Conservation (phyloP, 2,888 invertebrate genomes). For the Cosmopolites sordidus region DNA sequence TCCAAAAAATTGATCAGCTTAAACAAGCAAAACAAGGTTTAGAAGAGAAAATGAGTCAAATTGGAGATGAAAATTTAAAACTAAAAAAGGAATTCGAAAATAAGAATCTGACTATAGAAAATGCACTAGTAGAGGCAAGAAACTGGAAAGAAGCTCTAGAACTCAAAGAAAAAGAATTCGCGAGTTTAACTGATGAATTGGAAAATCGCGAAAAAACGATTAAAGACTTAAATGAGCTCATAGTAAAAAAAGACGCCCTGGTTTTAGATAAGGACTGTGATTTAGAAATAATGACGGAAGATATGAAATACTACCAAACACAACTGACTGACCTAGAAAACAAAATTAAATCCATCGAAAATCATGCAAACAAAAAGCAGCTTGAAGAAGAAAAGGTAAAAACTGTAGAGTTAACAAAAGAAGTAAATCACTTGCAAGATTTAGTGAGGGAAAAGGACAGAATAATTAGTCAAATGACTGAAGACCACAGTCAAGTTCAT, state of each 20-base stretch:
- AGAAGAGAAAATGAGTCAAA: conserved; percentile 51
- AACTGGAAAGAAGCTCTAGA: not conserved
- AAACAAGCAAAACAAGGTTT: conserved; percentile 50
- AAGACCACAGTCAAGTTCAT: conserved; percentile 54
- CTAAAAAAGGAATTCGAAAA: conserved; percentile 30
- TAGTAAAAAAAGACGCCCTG: conserved; percentile 32
- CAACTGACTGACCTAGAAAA: conserved; percentile 52
- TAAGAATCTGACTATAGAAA: conserved; percentile 13
- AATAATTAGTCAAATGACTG: conserved; percentile 57
- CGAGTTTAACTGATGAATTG: conserved; percentile 27
- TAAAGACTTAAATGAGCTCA: conserved; percentile 35
- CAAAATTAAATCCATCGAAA: conserved; percentile 38
- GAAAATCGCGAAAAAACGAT: conserved; percentile 29
- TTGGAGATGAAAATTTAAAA: conserved; percentile 24
- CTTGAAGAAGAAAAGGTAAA: conserved; percentile 20
- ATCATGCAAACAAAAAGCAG: conserved; percentile 9
- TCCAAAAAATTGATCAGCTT: conserved; percentile 2
- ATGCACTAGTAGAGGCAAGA: conserved; percentile 1
- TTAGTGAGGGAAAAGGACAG: conserved; percentile 58
- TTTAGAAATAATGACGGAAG: conserved; percentile 54
- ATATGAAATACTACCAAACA: conserved; percentile 46
- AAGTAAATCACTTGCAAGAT: conserved; percentile 55
- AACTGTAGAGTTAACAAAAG: conserved; percentile 49
- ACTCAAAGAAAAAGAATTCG: conserved; percentile 5
- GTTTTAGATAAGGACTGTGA: conserved; percentile 52